phyloP scores from a whole-genome alignment of 2,888 invertebrate species.

The Diaperis boleti region DNA sequence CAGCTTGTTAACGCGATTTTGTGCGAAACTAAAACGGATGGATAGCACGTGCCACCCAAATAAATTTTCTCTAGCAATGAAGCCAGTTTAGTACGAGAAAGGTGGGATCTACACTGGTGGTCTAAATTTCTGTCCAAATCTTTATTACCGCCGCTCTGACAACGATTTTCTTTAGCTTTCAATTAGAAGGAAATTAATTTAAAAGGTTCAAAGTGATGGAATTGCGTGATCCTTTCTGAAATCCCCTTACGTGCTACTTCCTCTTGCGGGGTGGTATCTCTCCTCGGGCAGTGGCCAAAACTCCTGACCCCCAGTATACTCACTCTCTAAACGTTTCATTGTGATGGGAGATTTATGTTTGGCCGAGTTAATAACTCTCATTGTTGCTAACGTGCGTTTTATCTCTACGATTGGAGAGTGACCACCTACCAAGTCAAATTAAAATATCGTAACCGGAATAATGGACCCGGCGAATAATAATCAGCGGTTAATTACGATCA shows the following conservation, averaged over 20 bases:
- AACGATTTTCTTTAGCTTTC: too few species aligned
- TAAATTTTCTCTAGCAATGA: conserved; percentile 18
- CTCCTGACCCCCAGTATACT: too few species aligned
- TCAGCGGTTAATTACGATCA: conserved; percentile 4
- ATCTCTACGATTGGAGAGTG: conserved; percentile 7
- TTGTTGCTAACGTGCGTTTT: conserved; percentile 6
- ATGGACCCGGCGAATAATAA: conserved; percentile 2
- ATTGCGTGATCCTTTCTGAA: too few species aligned
- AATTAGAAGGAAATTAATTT: too few species aligned
- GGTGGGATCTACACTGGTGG: too few species aligned
- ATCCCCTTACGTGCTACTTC: too few species aligned
- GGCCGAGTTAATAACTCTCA: not conserved
- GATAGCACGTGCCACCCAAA: conserved; percentile 17
- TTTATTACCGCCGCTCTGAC: too few species aligned
- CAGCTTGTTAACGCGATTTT: conserved; percentile 28
- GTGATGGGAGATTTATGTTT: not conserved
- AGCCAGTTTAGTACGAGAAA: conserved; percentile 12
- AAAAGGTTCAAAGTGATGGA: too few species aligned
- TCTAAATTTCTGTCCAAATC: too few species aligned
- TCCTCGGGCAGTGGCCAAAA: too few species aligned
- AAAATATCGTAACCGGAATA: conserved; percentile 22
- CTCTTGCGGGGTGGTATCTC: too few species aligned
- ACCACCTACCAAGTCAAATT: conserved; percentile 24
- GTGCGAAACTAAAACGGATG: conserved; percentile 30
- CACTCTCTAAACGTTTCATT: conserved; percentile 8